Evolutionary conservation across 2,113 vertebrate species (phyloP), one percentile per base, ranked within the genome.

Genomic region (Paratilapia polleni): DNA sequence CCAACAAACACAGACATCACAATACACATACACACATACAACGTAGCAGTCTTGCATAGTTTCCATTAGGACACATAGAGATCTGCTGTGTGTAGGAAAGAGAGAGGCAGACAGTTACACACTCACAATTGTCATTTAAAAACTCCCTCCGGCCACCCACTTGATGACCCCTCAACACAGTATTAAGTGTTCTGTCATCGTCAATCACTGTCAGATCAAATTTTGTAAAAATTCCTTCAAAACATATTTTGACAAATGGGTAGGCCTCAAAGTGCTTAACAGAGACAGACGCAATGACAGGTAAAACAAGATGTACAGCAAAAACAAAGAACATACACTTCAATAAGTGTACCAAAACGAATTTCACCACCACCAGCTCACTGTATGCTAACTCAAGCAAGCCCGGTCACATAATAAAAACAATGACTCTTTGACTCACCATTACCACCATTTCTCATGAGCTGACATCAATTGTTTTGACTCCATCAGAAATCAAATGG

Each of bases 401-500:
- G n/a, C 41, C 78, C 6, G 26, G 52, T 77, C 88, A 63, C 73
- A 26, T 58, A 61, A 59, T 68, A 57, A 82, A 89, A 94, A 91
- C 88, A 91, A 60, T 36, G 80, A 79, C n/a, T 87, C 66, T 74
- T 77, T 76, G 74, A 90, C 84, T 80, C 4, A 15, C 78, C 34
- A 59, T 88, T 74, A 87, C 81, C 77, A 2, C 79, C 38, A 57
- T 88, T 91, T 89, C 91, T 89, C 90, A 81, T 66, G 77, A 74
- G 78, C 86, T 92, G 82, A 93, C 90, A 81, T 91, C 88, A 90
- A 22, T 87, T 93, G 91, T 92, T 93, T 92, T 92, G 92, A 92
- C 91, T 90, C 84, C 24, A 17, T 79, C 80, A 66, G 82, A 89
- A 93, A 89, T 89, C 86, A 24, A 88, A 93, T 88, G 90, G 92